Evolutionary conservation across 2,888 invertebrate genomes (phyloP).

Genomic region (Gonocerus acuteangulatus): DNA sequence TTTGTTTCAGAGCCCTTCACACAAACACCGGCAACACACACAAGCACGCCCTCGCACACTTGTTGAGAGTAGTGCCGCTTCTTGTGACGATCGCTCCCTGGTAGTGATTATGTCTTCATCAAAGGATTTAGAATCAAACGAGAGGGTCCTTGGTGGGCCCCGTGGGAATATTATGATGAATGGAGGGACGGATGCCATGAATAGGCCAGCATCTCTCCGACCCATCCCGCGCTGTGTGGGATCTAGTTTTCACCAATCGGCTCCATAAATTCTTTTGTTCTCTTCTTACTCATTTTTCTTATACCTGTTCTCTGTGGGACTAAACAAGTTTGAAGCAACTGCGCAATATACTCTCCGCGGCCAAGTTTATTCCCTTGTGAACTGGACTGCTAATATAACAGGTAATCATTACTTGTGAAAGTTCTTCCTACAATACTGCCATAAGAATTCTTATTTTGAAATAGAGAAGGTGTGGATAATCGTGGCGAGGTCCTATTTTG

Average conservation of each 20-base stretch:
- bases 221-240: neutral
- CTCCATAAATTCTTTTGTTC: neutral
- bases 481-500: too few species aligned
- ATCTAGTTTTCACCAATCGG: constrained; percentile 12
- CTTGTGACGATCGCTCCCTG: neutral
- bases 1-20: neutral
- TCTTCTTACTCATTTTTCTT: neutral
- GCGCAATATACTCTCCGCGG: too few species aligned
- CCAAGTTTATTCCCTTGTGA: too few species aligned
- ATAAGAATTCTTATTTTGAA: too few species aligned
- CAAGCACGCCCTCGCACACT: too few species aligned
- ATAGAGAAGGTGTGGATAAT: too few species aligned
- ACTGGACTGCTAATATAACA: too few species aligned
- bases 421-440: too few species aligned
- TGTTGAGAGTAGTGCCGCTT: neutral
- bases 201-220: neutral
- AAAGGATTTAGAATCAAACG: neutral
- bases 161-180: constrained; percentile 8
- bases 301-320: neutral
- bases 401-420: too few species aligned
- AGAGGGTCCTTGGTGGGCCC: neutral
- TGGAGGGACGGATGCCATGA: neutral
- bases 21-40: too few species aligned
- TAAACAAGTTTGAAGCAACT: too few species aligned
- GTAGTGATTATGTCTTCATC: constrained; percentile 22